Base-by-base conservation (phyloP, 2,888 invertebrate species). In the Gryllus longicercus region DNA sequence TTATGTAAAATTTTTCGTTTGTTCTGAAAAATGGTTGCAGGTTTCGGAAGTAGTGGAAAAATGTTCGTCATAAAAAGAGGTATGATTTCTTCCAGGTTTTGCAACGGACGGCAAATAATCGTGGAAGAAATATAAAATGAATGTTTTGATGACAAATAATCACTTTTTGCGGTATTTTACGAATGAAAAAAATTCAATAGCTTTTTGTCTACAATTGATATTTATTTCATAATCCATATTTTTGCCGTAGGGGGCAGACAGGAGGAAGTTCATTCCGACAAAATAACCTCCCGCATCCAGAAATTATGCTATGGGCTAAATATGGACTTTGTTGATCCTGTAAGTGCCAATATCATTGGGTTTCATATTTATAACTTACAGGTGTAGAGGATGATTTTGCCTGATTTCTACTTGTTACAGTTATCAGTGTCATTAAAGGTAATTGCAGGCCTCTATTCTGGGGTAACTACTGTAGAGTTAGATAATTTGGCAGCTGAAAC, bases 401-500 rank as follows among this genome's bases (percentile, higher is more conserved):
- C 18, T 38, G 18, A 77, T 77, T 81, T 18, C 81, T 80, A 81
- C 80, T 79, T 80, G 83, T 83, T 83, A 14, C 85, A 94, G 94
- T 91, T 95, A 14, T 90, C 93, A 78, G 95, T 97, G 82, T 96
- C 96, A 0, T 87, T 95, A 83, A 96, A 97, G 88, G 98, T 99
- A 0, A 97, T 99, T 83, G 95, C 90, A 87, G 99, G 99, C 0
- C 90, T 99, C 75, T 99, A 98, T 87, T 93, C 95, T 82, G 99
- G 99, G 18, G 98, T 99, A 2, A 97, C 97, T 11, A 99, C 99
- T 0, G 94, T 97, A 23, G 98, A 99, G 86, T 88, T 99, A 84
- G 99, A 99, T 87, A 99, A 98, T 86, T 89, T 99, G 83, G 99
- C 99, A 76, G 99, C 99, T 0, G 99, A 99, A 88, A 99, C 96